Conservation (phyloP, 2,113 vertebrate species). For the Hypanus sabinus region DNA sequence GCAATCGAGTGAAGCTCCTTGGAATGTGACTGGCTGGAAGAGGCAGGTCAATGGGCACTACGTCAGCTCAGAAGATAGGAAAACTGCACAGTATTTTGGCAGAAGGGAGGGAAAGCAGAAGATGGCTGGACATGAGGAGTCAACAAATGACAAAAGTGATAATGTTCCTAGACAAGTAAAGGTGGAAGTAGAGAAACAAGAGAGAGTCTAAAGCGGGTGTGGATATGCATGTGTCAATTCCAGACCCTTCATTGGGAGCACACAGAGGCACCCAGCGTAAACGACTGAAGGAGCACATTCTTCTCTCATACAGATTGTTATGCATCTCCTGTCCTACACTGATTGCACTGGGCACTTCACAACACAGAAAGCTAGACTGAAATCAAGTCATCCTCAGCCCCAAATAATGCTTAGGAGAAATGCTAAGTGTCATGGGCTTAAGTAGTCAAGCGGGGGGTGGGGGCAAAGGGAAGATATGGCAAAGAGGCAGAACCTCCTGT, state of each 20-base stretch:
- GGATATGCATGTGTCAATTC: no score
- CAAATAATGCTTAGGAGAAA: no score
- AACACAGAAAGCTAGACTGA: no score
- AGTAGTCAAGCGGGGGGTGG: neutral
- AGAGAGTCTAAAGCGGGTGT: neutral
- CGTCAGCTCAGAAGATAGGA: neutral
- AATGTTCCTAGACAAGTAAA: neutral
- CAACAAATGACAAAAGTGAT: neutral
- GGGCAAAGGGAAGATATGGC: neutral
- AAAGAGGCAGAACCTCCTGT: neutral
- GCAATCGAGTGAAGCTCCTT: neutral
- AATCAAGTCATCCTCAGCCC: no score
- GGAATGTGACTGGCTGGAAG: neutral
- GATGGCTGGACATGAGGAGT: neutral
- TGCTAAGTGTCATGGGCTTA: no score
- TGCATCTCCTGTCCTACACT: no score
- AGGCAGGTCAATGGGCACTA: neutral
- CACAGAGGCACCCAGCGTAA: no score
- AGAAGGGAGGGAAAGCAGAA: neutral
- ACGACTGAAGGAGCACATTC: no score
- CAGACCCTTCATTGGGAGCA: no score
- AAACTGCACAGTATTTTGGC: no score
- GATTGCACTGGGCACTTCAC: no score
- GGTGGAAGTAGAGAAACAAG: neutral
- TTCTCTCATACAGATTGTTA: no score